Percentiles rank a stretch among this genome's conserved stretches.
phyloP scores from a whole-genome alignment of 2,888 invertebrate species.

The Eilema caniola region DNA sequence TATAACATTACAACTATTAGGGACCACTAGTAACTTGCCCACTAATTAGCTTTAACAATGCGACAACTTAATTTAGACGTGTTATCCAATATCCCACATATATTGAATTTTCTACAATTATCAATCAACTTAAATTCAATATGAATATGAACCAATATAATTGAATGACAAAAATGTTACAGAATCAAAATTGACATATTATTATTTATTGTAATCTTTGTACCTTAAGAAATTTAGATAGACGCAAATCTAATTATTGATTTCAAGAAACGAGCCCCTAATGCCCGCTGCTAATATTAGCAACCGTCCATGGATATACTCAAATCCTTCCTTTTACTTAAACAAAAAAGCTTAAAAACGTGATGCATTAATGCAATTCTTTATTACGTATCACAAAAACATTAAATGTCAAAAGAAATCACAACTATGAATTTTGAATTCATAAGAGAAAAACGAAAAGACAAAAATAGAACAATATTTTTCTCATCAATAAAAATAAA shows the following conservation, averaged over 20 bases:
- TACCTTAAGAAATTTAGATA: constrained; percentile 75
- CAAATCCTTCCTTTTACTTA: constrained; percentile 67
- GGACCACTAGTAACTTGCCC: constrained; percentile 72
- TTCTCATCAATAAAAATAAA: constrained; percentile 63
- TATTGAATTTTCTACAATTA: constrained; percentile 68
- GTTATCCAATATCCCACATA: constrained; percentile 66
- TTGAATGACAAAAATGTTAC: constrained; percentile 52
- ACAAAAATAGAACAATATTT: constrained; percentile 79
- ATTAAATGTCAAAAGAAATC: constrained; percentile 87
- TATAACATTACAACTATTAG: constrained; percentile 79
- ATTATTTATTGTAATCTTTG: constrained; percentile 73
- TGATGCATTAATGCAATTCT: constrained; percentile 85
- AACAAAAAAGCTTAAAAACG: constrained; percentile 73
- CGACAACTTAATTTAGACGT: constrained; percentile 76
- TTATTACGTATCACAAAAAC: constrained; percentile 86
- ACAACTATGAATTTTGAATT: constrained; percentile 87
- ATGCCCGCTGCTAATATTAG: constrained; percentile 56
- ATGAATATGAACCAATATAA: constrained; percentile 46
- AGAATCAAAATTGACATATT: constrained; percentile 66
- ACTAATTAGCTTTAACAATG: constrained; percentile 79
- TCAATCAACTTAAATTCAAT: constrained; percentile 50
- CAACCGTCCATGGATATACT: constrained; percentile 64
- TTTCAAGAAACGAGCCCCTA: constrained; percentile 62
- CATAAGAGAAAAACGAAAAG: constrained; percentile 79
- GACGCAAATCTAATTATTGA: constrained; percentile 69